Percentiles rank a stretch among this genome's conserved stretches.
phyloP scores from a whole-genome alignment of 2,888 invertebrate species.

The Synanthedon vespiformis region DNA sequence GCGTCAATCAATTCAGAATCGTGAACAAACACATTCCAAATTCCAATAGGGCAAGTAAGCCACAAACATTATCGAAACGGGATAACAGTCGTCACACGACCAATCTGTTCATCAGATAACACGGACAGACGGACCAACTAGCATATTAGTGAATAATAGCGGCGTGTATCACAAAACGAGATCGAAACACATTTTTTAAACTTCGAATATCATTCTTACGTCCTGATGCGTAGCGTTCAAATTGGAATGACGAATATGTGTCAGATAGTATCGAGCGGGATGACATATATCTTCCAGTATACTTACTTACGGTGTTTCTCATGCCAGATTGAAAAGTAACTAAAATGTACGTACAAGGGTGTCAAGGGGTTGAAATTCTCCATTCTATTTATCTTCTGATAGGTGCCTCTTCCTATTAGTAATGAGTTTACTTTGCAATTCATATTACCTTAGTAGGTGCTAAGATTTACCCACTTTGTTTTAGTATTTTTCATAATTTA shows the following conservation, averaged over 20 bases:
- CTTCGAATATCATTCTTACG: neutral
- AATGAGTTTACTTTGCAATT: no score
- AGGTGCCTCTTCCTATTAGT: no score
- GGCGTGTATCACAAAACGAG: conserved; percentile 1
- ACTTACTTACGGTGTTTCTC: no score
- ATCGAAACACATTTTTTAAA: neutral
- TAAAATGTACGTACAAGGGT: no score
- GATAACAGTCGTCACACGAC: neutral
- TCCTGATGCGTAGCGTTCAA: neutral
- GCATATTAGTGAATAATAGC: conserved; percentile 4
- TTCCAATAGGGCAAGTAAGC: neutral
- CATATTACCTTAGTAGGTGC: no score
- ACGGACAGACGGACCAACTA: neutral
- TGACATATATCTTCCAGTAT: neutral
- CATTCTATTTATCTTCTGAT: no score
- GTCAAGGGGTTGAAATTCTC: no score
- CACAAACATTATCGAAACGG: neutral
- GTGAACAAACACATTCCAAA: neutral
- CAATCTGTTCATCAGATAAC: neutral
- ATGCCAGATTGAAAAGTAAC: no score
- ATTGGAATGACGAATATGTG: neutral
- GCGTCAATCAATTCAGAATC: no score
- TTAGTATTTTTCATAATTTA: no score
- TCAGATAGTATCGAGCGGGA: neutral
- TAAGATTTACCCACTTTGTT: no score